A percentile compares a stretch with the other conserved stretches of the same genome.
phyloP scores from a whole-genome alignment of 2,113 vertebrate genomes.

The Labeo catla region DNA sequence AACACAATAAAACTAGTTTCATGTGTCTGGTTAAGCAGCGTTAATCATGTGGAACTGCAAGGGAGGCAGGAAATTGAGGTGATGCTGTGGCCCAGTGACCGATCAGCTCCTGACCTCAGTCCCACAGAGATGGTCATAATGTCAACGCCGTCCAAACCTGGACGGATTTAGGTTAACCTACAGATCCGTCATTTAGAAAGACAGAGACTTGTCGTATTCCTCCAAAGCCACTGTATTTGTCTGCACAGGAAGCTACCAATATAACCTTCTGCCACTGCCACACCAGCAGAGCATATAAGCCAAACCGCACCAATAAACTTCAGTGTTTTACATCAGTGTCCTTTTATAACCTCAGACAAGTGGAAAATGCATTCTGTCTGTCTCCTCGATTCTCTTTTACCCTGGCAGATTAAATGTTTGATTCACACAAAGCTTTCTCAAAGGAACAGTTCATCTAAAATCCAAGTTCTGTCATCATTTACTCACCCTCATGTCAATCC shows the following conservation, averaged over 20 bases:
- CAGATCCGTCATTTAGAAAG: conserved; percentile 56
- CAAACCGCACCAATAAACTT: conserved; percentile 51
- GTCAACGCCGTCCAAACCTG: conserved; percentile 55
- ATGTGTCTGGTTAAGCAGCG: conserved; percentile 42
- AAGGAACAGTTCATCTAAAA: neutral
- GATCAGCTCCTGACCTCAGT: conserved; percentile 1
- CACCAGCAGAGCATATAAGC: conserved; percentile 14
- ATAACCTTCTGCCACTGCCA: conserved; percentile 43
- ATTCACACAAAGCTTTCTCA: neutral
- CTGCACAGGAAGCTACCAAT: conserved; percentile 3
- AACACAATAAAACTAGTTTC: conserved; percentile 54
- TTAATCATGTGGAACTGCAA: conserved; percentile 56
- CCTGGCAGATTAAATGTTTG: conserved; percentile 1
- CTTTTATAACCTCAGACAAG: conserved; percentile 46
- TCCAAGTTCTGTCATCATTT: neutral
- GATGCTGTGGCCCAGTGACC: conserved; percentile 20
- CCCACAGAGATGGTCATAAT: neutral
- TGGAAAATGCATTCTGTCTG: conserved; percentile 13
- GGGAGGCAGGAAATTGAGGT: conserved; percentile 1
- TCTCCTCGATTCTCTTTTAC: neutral
- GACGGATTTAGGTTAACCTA: conserved; percentile 46
- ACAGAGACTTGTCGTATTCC: conserved; percentile 29
- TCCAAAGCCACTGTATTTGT: conserved; percentile 14
- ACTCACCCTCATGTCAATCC: neutral
- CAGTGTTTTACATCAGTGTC: conserved; percentile 35